Percentiles rank a stretch among this genome's conserved stretches.
Evolutionary conservation across 1,140 invertebrate genomes (phyloP).

Genomic region (Matsumurasca onukii): DNA sequence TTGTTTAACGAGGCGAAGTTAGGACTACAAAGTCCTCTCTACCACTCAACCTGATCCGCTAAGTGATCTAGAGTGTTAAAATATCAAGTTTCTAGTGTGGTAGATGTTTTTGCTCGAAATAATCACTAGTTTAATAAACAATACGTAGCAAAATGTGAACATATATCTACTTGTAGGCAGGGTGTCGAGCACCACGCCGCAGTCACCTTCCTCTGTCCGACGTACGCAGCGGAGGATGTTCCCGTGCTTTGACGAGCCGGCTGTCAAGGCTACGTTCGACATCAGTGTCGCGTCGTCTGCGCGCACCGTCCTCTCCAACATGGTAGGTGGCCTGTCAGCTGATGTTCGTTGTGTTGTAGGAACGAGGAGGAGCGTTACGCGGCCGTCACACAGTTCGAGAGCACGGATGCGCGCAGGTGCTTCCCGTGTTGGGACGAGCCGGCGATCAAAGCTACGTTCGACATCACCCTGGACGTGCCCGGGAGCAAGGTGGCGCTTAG

Average conservation of each 20-base stretch:
- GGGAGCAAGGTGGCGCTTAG: constrained; percentile 79
- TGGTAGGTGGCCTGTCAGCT: constrained; percentile 57
- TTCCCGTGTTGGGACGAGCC: constrained; percentile 99
- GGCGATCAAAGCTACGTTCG: constrained; percentile 92
- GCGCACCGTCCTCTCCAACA: constrained; percentile 86
- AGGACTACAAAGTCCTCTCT: no score
- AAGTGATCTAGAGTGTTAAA: no score
- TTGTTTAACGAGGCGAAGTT: no score
- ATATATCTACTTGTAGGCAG: no score
- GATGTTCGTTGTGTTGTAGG: constrained; percentile 41
- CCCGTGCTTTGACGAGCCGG: constrained; percentile 70
- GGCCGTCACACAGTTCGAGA: constrained; percentile 91
- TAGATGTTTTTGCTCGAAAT: no score
- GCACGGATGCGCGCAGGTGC: constrained; percentile 89
- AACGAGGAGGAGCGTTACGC: constrained; percentile 72
- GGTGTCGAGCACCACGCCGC: neutral
- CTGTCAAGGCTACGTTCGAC: constrained; percentile 61
- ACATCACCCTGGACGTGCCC: constrained; percentile 82
- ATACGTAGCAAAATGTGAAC: no score
- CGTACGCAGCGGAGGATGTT: constrained; percentile 74
- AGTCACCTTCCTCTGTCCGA: constrained; percentile 90
- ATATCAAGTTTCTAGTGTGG: no score
- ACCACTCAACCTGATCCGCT: no score
- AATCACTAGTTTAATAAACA: no score
- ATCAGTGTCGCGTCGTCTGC: constrained; percentile 55